Evolutionary conservation across 2,113 vertebrate species (phyloP), one percentile per base, ranked within the genome.

Genomic region (Corythoichthys intestinalis): DNA sequence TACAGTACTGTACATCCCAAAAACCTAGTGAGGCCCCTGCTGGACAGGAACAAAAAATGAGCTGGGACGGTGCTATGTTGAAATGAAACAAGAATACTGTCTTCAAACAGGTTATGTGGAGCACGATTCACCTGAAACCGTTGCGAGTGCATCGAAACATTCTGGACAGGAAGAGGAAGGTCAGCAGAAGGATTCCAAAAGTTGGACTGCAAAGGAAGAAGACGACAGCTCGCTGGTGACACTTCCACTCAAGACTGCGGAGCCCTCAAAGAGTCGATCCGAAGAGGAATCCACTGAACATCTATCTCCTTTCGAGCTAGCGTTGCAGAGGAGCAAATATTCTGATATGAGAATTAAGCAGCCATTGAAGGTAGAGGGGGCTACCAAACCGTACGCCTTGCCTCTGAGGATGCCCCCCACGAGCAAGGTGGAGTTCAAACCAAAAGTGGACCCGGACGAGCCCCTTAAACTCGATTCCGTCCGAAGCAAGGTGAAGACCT

Each of bases 311-410:
- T 52, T 89, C 0, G 28, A 84, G 57, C 11, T 74, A 63, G 81
- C 87, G 0, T 49, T 91, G 70, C 80, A 69, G 46, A 89, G 79
- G 54, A 75, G 71, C 74, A 80, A 39, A 48, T 39, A 0, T 8
- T 11, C 2, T 0, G 52, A 65, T 3, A 0, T 80, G 0, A 78
- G 34, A 66, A 12, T 75, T 0, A 89, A 73, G 77, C 88, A 52
- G 62, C 38, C 17, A 6, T 8, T 90, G 9, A 62, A 57, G 34
- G 79, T 90, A 72, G 76, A 70, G 1, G 41, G 37, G 58, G 14
- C 14, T n/a, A 15, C 91, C 57, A 95, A 95, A 77, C 94, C 93
- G 0, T 94, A 82, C 56, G 93, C 88, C 72, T 73, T 95, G 65
- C 95, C 95, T 0, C 83, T 96, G 81, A 93, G 93, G 71, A 79